Conservation (phyloP, 1,140 invertebrate species). For the Euborellia annulipes region DNA sequence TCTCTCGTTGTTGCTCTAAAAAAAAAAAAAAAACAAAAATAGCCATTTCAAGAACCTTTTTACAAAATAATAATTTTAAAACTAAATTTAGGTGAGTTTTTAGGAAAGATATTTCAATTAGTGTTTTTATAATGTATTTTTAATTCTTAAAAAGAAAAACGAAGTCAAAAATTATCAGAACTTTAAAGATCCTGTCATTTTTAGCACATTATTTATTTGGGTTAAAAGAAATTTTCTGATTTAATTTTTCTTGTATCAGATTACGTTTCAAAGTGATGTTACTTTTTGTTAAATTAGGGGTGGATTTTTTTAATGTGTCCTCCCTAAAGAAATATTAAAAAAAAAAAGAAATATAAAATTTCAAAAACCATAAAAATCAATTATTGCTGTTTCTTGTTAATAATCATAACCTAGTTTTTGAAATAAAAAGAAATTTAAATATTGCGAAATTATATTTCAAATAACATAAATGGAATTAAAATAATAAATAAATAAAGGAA, state of each 20-base stretch:
- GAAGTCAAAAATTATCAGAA: not conserved
- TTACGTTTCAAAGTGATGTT: too few species aligned
- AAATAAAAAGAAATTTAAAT: too few species aligned
- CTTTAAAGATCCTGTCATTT: not conserved
- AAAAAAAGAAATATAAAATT: too few species aligned
- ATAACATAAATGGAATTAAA: not conserved
- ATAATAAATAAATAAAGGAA: not conserved
- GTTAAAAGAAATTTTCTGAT: not conserved
- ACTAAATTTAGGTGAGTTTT: not conserved
- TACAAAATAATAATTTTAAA: not conserved
- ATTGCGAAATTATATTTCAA: too few species aligned
- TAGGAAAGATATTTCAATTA: not conserved
- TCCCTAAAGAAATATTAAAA: too few species aligned
- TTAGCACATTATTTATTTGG: too few species aligned
- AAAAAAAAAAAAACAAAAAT: constrained; percentile 20
- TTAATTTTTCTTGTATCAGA: not conserved
- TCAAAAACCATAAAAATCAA: too few species aligned
- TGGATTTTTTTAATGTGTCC: too few species aligned
- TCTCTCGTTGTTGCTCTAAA: constrained; percentile 65
- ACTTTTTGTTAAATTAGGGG: too few species aligned
- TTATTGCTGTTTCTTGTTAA: too few species aligned
- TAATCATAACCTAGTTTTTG: too few species aligned
- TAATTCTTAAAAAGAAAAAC: not conserved
- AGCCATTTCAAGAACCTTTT: not conserved
- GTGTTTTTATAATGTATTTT: not conserved